phyloP scores from a whole-genome alignment of 2,888 invertebrate genomes.

The Tortrix viridana region DNA sequence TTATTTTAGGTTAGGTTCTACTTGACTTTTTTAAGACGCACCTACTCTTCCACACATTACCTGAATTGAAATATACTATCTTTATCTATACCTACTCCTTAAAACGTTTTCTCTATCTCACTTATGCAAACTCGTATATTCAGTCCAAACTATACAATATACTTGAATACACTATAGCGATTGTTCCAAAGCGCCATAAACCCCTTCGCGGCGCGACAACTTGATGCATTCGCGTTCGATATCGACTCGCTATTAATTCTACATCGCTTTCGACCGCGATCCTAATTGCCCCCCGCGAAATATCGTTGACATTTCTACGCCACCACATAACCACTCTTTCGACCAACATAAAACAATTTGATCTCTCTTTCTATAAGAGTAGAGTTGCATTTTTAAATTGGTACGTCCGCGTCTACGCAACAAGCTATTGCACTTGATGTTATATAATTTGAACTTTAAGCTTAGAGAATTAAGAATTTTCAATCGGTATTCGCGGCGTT shows the following conservation, averaged over 20 bases:
- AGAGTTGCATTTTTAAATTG: conserved; percentile 8
- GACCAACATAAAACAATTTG: conserved; percentile 1
- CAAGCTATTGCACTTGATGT: not conserved
- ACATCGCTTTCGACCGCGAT: conserved; percentile 49
- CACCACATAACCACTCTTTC: conserved; percentile 24
- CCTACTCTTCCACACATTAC: no score
- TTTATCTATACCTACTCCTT: no score
- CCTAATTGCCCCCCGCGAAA: conserved; percentile 65
- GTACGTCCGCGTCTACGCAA: conserved; percentile 5
- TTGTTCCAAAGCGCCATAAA: conserved; percentile 13
- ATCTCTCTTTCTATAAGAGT: not conserved
- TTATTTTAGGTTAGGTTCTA: not conserved
- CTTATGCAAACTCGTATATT: not conserved
- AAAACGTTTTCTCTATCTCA: no score
- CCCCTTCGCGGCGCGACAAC: conserved; percentile 40
- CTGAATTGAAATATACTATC: no score
- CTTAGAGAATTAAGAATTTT: conserved; percentile 16
- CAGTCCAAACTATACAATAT: not conserved
- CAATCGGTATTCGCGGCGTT: conserved; percentile 47
- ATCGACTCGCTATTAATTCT: conserved; percentile 61
- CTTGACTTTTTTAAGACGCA: no score
- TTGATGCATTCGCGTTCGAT: conserved; percentile 52
- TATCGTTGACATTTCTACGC: conserved; percentile 59
- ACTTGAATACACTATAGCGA: not conserved
- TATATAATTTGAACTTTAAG: conserved; percentile 21